Percentiles rank a stretch among this genome's conserved stretches.
Conservation (phyloP, 2,113 vertebrate species). For the Pteropus alecto region DNA sequence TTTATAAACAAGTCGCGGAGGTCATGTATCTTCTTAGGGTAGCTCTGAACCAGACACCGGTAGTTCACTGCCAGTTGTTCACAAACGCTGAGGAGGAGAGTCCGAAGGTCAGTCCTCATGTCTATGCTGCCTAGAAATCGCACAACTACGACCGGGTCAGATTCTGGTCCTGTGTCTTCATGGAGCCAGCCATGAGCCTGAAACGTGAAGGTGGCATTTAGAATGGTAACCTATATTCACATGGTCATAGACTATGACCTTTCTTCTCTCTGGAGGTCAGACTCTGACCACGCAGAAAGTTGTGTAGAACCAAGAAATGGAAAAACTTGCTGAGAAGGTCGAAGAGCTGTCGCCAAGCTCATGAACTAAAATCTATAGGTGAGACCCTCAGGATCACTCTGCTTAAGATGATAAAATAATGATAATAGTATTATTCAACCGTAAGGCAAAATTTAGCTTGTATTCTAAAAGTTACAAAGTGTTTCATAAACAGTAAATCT, state of each 20-base stretch:
- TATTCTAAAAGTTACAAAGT: background rate
- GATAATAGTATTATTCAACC: background rate
- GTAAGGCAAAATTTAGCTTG: background rate
- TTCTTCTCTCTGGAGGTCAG: background rate
- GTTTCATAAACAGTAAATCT: background rate
- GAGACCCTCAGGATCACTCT: background rate
- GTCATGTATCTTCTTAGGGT: slow-evolving; percentile 97
- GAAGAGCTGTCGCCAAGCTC: background rate
- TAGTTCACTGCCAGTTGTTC: slow-evolving; percentile 97
- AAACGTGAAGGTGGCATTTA: slow-evolving; percentile 77
- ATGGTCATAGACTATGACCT: accelerated
- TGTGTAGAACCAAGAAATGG: background rate
- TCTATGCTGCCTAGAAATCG: slow-evolving; percentile 95
- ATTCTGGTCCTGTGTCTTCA: slow-evolving; percentile 95
- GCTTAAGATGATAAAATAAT: background rate
- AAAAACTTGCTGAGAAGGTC: background rate
- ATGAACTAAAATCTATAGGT: background rate
- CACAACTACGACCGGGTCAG: slow-evolving; percentile 94
- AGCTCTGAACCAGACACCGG: slow-evolving; percentile 94
- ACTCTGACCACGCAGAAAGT: background rate
- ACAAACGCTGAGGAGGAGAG: slow-evolving; percentile 95
- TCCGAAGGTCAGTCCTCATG: slow-evolving; percentile 91
- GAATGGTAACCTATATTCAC: background rate
- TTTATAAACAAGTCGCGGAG: slow-evolving; percentile 95
- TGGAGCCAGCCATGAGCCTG: slow-evolving; percentile 97